Base-by-base conservation (phyloP, 2,888 invertebrate species). In the Altica lythri region DNA sequence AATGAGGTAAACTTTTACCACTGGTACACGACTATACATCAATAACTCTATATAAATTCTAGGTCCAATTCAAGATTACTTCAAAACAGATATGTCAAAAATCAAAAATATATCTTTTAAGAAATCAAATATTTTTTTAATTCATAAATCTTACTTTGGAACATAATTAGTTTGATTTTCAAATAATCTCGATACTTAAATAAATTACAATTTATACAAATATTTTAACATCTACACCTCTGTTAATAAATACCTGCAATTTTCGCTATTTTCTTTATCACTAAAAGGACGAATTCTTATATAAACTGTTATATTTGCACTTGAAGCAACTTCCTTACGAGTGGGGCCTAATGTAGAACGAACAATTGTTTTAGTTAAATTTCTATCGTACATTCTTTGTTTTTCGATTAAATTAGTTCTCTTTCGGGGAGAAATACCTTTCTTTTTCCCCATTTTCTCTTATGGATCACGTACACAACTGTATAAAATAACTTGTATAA, bases 231-330 rank as follows among this genome's bases (percentile, higher is more conserved):
- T 5, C 4, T 32, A 12, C 32, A 32, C 9, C 13, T 32, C 6
- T 22, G 4, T 5, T 22, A 4, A 5, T 5, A 54, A 61, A 61
- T 63, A 72, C 75, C 69, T 70, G 51, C 46, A 60, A 53, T 75
- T 73, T 58, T 68, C 70, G 10, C 63, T 80, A 55, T 76, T 66
- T 76, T 94, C 94, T 22, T 77, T 81, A 0, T 80, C 77, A 75
- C 88, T 92, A 45, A 85, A 79, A 1, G 94, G 94, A n/a, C 95
- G 80, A 1, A 94, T 88, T 38, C 95, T 81, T 1, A 95, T 89
- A 44, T 89, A 88, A 2, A 95, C 94, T 78, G 86, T 87, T 17
- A 92, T 87, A 66, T 84, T 86, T 9, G 83, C 76, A 9, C 53
- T 49, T n/a, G 56, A 17, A 4, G 55, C 38, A 13, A 27, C 6